Conservation (phyloP, 2,113 vertebrate species). For the Clarias macrocephalus region DNA sequence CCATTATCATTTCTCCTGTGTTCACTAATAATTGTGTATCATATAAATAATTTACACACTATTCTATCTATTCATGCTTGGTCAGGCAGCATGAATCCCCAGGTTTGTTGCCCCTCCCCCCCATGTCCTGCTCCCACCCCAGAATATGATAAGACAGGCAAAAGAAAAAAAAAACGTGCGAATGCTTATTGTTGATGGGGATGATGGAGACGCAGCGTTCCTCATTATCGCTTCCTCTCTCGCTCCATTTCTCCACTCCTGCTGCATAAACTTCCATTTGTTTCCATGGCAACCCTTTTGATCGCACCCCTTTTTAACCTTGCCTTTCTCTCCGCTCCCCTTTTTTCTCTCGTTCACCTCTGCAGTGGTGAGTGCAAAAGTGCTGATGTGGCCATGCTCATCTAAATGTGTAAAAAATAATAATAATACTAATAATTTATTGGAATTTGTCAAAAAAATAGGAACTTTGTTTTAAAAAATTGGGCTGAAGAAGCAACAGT, state of each 20-base stretch:
- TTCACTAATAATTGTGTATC: neutral
- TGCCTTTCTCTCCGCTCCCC: slow-evolving; percentile 37
- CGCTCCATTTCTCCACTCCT: slow-evolving; percentile 16
- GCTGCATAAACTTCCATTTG: slow-evolving; percentile 68
- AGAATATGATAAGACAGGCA: slow-evolving; percentile 9
- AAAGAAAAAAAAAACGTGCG: neutral
- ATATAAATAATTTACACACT: slow-evolving; percentile 15
- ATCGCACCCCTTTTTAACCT: slow-evolving; percentile 53
- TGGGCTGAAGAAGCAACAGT: neutral
- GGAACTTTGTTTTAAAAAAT: neutral
- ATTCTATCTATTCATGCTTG: neutral
- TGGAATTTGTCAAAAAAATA: neutral
- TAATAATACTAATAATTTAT: no score
- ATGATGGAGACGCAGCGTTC: neutral
- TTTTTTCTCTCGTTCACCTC: slow-evolving; percentile 30
- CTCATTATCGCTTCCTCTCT: slow-evolving; percentile 42
- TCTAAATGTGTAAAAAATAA: neutral
- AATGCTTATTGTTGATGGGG: neutral
- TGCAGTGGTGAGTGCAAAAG: slow-evolving; percentile 12
- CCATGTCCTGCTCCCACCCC: neutral
- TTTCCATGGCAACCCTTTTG: slow-evolving; percentile 75
- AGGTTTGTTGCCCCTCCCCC: neutral
- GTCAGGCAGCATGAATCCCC: neutral
- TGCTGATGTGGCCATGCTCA: neutral
- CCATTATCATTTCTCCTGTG: neutral